Conservation (phyloP, 2,797 vertebrate genomes). For the Semotilus atromaculatus region DNA sequence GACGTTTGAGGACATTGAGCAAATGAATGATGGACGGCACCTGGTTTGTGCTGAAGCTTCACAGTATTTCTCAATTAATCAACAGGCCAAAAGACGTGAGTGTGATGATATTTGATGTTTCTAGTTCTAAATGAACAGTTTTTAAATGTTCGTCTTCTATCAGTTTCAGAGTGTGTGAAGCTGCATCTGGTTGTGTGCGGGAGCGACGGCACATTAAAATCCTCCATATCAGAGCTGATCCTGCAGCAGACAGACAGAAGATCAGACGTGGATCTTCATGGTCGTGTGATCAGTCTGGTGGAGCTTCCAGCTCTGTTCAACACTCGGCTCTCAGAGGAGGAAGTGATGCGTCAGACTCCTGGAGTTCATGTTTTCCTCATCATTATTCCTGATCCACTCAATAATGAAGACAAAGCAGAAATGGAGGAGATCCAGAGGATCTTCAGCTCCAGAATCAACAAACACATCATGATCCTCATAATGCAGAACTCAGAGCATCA, state of each 20-base stretch:
- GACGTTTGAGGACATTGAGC: neutral
- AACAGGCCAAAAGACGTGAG: neutral
- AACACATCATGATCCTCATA: too few relatives aligned
- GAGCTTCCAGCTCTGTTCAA: slow-evolving; percentile 6
- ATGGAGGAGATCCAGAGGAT: neutral
- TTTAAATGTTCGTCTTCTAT: neutral
- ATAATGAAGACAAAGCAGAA: neutral
- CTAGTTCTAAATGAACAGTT: neutral
- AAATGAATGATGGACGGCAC: neutral
- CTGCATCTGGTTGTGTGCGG: neutral
- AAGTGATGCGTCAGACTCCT: slow-evolving; percentile 4
- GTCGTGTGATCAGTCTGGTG: neutral
- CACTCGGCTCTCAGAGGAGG: neutral
- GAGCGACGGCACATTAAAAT: too few relatives aligned
- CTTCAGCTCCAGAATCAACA: neutral
- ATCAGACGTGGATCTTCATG: neutral
- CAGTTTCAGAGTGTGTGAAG: neutral
- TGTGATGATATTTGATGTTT: neutral
- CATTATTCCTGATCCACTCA: slow-evolving; percentile 5
- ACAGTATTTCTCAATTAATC: neutral
- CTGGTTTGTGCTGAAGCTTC: neutral
- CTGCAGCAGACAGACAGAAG: neutral
- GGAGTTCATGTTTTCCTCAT: slow-evolving; percentile 5
- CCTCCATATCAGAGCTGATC: neutral
- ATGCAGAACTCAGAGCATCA: too few relatives aligned